phyloP scores from a whole-genome alignment of 2,888 invertebrate genomes.

The Hipparchia semele region DNA sequence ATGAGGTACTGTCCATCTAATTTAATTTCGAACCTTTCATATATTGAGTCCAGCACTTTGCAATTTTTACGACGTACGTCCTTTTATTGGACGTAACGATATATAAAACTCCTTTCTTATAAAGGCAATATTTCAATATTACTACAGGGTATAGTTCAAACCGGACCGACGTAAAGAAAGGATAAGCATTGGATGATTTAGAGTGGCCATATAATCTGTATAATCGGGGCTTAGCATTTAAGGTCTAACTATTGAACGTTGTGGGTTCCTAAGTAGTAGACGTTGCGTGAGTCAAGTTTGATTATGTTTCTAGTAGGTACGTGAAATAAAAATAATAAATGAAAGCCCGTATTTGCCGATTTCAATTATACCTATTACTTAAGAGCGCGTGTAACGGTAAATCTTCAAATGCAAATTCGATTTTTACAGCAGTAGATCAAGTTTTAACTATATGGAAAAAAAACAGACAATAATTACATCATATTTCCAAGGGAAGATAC shows the following conservation, averaged over 20 bases:
- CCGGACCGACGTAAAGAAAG: slow-evolving; percentile 57
- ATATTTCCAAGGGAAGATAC: too few relatives aligned
- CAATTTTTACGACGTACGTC: slow-evolving; percentile 72
- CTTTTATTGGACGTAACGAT: slow-evolving; percentile 69
- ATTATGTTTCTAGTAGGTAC: not conserved
- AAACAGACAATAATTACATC: too few relatives aligned
- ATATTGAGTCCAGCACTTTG: slow-evolving; percentile 68
- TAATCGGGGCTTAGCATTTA: slow-evolving; percentile 73
- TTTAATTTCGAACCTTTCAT: slow-evolving; percentile 60
- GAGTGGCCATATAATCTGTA: slow-evolving; percentile 71
- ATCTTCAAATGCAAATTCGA: too few relatives aligned
- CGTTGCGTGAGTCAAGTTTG: slow-evolving; percentile 18
- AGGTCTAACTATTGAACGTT: slow-evolving; percentile 54
- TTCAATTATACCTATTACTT: too few relatives aligned
- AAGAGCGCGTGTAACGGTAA: too few relatives aligned
- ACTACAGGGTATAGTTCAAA: slow-evolving; percentile 80
- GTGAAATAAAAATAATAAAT: too few relatives aligned
- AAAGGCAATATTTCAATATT: slow-evolving; percentile 77
- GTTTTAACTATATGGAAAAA: too few relatives aligned
- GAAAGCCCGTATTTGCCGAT: too few relatives aligned
- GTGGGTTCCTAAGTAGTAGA: slow-evolving; percentile 43
- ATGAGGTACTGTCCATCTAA: slow-evolving; percentile 40
- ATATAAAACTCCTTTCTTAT: slow-evolving; percentile 70
- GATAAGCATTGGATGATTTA: slow-evolving; percentile 77
- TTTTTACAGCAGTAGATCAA: too few relatives aligned